Evolutionary conservation across 2,113 vertebrate species (phyloP), one percentile per base, ranked within the genome.

Genomic region (Myrmecophaga tridactyla): DNA sequence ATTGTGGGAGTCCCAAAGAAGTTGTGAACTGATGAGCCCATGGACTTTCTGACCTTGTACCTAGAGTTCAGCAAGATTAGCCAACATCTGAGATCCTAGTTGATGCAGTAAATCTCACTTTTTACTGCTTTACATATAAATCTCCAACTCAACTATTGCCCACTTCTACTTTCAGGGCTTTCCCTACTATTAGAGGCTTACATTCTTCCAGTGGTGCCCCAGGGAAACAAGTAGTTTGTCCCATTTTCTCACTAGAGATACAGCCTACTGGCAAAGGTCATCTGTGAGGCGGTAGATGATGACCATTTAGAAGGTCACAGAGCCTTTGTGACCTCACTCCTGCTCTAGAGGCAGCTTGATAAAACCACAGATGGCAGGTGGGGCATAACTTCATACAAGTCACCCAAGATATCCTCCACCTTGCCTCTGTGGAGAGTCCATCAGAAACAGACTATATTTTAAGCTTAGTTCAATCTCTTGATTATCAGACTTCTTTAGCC

Each of bases 291-390:
- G 36, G 13, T 86, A n/a, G n/a, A 62, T 95, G 58, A 92, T 94
- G 90, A 91, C 73, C 75, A 43, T 56, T 85, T 95, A 29, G 92
- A 46, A 82, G 48, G 82, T 94, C 89, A 96, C 60, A 95, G 12
- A 91, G 76, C 51, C 87, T 83, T 75, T 94, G 92, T 96, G 96
- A 96, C 75, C 5, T 95, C 89, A 96, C 53, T 83, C 51, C 46
- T 86, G 34, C 34, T 93, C 62, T 10, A 91, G 31, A 91, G n/a
- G 25, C 43, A 94, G 25, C 80, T 94, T 83, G 65, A 56, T 60
- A 95, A 69, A 43, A 51, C 75, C 84, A 86, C 78, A 95, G 48
- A 77, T 27, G n/a, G 8, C 21, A 82, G 7, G 10, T 91, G 65
- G 36, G 29, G 4, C 34, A 91, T 21, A 90, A 58, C 46, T 92